Conservation (phyloP, 2,797 vertebrate genomes). For the Acanthurus lineatus region DNA sequence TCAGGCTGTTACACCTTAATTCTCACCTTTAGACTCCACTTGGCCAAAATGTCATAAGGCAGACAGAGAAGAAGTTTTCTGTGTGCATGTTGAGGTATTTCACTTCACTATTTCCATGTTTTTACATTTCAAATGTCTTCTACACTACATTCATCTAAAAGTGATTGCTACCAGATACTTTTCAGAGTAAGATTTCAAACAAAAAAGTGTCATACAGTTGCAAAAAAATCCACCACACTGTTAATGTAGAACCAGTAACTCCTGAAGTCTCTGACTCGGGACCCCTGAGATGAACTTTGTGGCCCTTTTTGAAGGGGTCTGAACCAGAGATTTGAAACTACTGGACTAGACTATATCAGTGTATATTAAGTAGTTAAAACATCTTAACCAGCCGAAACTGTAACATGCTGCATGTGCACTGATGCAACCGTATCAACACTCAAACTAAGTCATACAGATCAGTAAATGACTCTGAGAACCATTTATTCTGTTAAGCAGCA, state of each 20-base stretch:
- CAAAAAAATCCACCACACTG: background rate
- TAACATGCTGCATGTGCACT: too few species aligned
- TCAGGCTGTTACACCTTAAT: background rate
- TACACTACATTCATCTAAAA: background rate
- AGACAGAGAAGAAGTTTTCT: too few species aligned
- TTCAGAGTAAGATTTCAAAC: background rate
- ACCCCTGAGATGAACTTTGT: background rate
- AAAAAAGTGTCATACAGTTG: background rate
- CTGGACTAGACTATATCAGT: background rate
- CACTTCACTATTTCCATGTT: background rate
- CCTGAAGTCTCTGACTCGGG: background rate
- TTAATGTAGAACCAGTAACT: background rate
- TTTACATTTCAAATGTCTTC: background rate
- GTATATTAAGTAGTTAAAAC: too few species aligned
- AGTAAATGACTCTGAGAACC: too few species aligned
- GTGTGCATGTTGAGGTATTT: background rate
- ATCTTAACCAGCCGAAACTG: too few species aligned
- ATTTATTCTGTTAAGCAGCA: too few species aligned
- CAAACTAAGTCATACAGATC: too few species aligned
- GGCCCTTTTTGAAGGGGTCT: background rate
- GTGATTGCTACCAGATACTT: background rate
- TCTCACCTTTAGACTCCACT: background rate
- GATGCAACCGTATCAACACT: too few species aligned
- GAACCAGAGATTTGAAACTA: background rate
- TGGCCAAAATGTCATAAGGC: too few species aligned